Evolutionary conservation across 2,888 invertebrate species (phyloP), one percentile per base, ranked within the genome.

Genomic region (Cetonia aurata): DNA sequence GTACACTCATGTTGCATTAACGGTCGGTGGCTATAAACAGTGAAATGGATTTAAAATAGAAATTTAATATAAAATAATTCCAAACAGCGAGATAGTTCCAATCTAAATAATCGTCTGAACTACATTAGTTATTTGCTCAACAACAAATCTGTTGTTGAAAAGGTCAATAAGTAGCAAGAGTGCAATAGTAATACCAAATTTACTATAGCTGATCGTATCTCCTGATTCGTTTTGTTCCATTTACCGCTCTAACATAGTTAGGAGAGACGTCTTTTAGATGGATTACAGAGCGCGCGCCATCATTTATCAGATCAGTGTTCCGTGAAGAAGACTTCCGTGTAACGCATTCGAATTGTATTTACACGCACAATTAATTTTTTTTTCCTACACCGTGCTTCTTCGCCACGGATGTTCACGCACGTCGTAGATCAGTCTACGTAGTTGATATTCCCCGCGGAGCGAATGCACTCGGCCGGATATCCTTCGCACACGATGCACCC

Each of bases 381-480:
- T 55, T 33, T 57, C 15, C 42, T 17, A 13, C 6, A 17, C 37
- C 62, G 50, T n/a, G 50, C n/a, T 50, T 46, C 55, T 31, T 46
- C 46, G n/a, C 31, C 46, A 48, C 60, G 48, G 46, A 46, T 31
- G 19, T 65, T 31, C 46, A 46, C 31, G 68, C 56, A 69, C 52
- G 53, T 60, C 65, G 42, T 69, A 56, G 66, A 68, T 70, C 69
- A 66, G 48, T 67, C 60, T 70, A 37, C 37, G 8, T 37, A 70
- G 72, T 75, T 75, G 72, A 69, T 75, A 75, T 75, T 75, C 74
- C 69, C 60, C 69, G 71, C 41, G 70, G 52, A 68, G 67, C 60
- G 72, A 74, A 73, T 72, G 74, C 69, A 65, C 55, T 59, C 72
- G 72, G 74, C 77, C 77, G 79, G 79, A 80, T 78, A 78, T 77